Evolutionary conservation across 2,113 vertebrate species (phyloP), one percentile per base, ranked within the genome.

Genomic region (Pipra filicauda): DNA sequence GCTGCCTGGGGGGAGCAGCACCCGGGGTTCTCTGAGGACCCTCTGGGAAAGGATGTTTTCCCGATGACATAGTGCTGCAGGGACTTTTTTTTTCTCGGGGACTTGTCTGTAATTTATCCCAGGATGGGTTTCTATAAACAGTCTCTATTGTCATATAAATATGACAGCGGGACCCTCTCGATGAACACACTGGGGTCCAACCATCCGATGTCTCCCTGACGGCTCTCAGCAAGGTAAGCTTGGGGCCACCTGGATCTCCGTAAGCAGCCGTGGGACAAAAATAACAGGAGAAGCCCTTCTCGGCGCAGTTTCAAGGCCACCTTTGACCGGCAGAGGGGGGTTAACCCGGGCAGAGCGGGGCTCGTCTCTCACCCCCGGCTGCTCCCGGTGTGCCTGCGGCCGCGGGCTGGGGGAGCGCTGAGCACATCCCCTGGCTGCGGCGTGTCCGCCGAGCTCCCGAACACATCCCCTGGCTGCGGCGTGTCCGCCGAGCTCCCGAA

Each of bases 231-330:
- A 3, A 30, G 89, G 86, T 71, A 37, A 52, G 62, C 19, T 15
- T 13, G 65, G 58, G 61, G 52, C 28, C 1, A 0, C 46, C 30
- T 0, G 3, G 5, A 16, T 6, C 62, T 61, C 28, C 1, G 28
- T 1, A 6, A 58, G 44, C 83, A 49, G 43, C 33, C 11, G 51
- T 4, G 59, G 57, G 57, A 39, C 2, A 5, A 8, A 35, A 39
- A 49, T 6, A 19, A 22, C n/a, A 8, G 2, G 5, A 20, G 54
- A 74, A 64, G 21, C 21, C 9, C 39, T 70, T 59, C n/a, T 10
- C 5, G 5, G 57, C 7, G 9, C 41, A 6, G 2, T 6, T 41
- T 30, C 2, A 21, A 41, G 75, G 39, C 15, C 80, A 8, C 67
- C 26, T 88, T 30, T 6, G 44, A 21, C 1, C 3, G 41, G 5